Conservation (phyloP, 1,140 invertebrate genomes). For the Diuraphis noxia region DNA sequence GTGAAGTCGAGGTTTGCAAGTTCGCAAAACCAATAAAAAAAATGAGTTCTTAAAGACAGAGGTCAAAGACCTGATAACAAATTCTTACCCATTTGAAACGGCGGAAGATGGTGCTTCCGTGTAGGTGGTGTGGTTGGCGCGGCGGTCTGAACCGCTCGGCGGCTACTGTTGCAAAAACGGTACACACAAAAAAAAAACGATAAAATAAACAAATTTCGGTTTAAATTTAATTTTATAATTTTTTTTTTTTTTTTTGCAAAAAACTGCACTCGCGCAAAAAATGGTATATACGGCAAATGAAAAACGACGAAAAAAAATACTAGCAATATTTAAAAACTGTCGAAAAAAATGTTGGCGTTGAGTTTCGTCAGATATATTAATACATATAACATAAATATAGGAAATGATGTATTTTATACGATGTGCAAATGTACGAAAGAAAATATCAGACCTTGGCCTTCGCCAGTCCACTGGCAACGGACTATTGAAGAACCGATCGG, state of each 20-base stretch:
- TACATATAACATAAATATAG: background rate
- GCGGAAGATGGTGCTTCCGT: background rate
- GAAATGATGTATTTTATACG: background rate
- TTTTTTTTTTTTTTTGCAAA: background rate
- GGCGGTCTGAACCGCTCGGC: background rate
- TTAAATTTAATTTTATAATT: background rate
- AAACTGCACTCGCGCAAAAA: background rate
- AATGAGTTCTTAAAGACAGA: background rate
- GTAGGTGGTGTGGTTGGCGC: background rate
- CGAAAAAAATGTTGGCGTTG: background rate
- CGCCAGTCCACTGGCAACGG: conserved; percentile 49
- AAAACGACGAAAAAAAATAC: background rate
- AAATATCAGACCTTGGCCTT: conserved; percentile 42
- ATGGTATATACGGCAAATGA: background rate
- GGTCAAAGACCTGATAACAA: background rate
- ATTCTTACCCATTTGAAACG: conserved; percentile 9
- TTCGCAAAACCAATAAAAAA: background rate
- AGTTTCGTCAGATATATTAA: background rate
- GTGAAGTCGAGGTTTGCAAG: background rate
- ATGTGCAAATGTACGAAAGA: background rate
- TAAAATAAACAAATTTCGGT: background rate
- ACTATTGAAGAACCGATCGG: conserved; percentile 49
- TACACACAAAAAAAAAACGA: background rate
- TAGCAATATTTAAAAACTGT: background rate
- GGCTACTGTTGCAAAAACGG: background rate